phyloP scores from a whole-genome alignment of 2,888 invertebrate species.

The Operophtera brumata region DNA sequence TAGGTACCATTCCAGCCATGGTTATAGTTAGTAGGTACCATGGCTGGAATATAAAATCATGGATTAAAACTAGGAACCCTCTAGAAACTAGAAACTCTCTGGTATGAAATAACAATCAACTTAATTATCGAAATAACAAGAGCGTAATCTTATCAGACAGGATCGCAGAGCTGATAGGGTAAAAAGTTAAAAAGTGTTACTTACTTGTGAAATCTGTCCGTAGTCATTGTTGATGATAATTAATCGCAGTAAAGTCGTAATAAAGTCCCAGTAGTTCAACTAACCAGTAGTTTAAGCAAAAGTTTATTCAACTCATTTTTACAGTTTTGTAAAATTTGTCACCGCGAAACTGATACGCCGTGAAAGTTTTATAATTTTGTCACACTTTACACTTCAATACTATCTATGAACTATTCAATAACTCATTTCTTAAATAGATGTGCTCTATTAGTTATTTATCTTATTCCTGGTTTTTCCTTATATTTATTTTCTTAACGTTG shows the following conservation, averaged over 20 bases:
- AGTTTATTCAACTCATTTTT: slow-evolving; percentile 73
- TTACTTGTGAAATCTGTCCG: slow-evolving; percentile 83
- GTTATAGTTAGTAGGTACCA: not conserved
- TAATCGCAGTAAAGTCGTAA: slow-evolving; percentile 15
- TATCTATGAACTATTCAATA: not conserved
- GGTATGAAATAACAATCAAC: not conserved
- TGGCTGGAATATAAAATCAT: not conserved
- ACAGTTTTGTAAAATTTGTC: slow-evolving; percentile 51
- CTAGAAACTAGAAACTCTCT: too few species aligned
- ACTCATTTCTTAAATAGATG: not conserved
- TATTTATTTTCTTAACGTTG: not conserved
- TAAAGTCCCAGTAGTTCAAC: too few species aligned
- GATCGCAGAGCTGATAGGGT: slow-evolving; percentile 23
- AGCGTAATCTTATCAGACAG: slow-evolving; percentile 50
- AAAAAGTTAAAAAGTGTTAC: slow-evolving; percentile 37
- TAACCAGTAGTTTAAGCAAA: slow-evolving; percentile 31
- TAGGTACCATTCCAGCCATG: too few species aligned
- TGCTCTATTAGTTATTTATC: too few species aligned
- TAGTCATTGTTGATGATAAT: slow-evolving; percentile 69
- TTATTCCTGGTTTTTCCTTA: too few species aligned
- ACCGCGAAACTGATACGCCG: slow-evolving; percentile 62
- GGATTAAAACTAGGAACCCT: too few species aligned
- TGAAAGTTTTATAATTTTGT: slow-evolving; percentile 66
- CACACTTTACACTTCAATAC: slow-evolving; percentile 46
- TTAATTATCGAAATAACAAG: slow-evolving; percentile 15